Evolutionary conservation across 2,797 vertebrate genomes (phyloP).

Genomic region (Notoglanidium macrostoma): DNA sequence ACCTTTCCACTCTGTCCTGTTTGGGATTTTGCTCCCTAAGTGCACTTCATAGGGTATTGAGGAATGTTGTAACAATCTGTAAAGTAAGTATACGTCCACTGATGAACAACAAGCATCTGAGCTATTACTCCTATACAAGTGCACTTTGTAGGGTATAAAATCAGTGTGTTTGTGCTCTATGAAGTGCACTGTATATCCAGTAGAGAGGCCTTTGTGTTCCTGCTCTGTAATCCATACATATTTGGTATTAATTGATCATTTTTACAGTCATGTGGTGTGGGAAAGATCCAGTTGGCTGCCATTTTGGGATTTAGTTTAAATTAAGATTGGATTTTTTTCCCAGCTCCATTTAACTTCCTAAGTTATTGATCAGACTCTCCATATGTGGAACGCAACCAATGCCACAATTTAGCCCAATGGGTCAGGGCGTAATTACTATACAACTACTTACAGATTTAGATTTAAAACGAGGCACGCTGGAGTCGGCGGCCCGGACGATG

Average conservation of each 20-base stretch:
- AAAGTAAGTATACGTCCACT: not conserved
- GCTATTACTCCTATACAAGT: not conserved
- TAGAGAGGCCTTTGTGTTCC: not conserved
- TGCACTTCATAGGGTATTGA: not conserved
- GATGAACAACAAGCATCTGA: not conserved
- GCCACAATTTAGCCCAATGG: not conserved
- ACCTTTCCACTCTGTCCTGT: not conserved
- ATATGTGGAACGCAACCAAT: slow-evolving; percentile 5
- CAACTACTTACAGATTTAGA: not conserved
- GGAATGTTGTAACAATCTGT: not conserved
- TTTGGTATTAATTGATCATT: slow-evolving; percentile 25
- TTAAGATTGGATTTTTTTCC: slow-evolving; percentile 11
- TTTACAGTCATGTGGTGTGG: not conserved
- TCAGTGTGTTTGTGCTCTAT: not conserved
- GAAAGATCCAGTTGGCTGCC: slow-evolving; percentile 19
- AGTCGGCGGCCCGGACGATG: not conserved
- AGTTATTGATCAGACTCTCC: slow-evolving; percentile 22
- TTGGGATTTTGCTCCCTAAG: not conserved
- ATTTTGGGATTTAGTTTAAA: slow-evolving; percentile 14
- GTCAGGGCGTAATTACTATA: not conserved
- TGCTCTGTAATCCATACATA: not conserved
- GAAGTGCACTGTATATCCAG: not conserved
- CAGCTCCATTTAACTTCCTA: slow-evolving; percentile 28
- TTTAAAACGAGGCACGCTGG: not conserved
- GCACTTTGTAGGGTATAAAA: not conserved